Evolutionary conservation across 2,888 invertebrate species (phyloP).

Genomic region (Liposcelis brunnea): DNA sequence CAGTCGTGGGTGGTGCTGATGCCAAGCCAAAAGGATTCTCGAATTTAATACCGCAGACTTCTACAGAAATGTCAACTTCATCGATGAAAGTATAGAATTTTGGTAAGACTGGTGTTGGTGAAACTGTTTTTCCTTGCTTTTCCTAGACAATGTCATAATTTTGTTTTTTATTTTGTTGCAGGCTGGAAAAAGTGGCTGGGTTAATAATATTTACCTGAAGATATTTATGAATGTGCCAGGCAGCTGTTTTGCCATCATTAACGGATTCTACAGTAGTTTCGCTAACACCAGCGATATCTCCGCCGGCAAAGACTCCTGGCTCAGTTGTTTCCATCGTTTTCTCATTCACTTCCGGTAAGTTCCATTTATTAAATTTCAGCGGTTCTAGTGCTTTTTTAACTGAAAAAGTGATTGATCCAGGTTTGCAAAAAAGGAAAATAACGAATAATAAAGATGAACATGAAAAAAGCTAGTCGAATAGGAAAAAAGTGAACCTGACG

Average conservation of each 20-base stretch:
- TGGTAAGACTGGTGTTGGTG: constrained; percentile 57
- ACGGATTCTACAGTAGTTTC: constrained; percentile 97
- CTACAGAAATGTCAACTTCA: constrained; percentile 80
- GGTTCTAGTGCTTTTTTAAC: constrained; percentile 62
- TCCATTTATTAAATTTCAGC: constrained; percentile 56
- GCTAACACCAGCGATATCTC: constrained; percentile 84
- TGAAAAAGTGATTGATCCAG: no score
- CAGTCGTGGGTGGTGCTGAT: constrained; percentile 92
- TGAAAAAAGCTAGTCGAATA: no score
- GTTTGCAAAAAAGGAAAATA: no score
- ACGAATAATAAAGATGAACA: no score
- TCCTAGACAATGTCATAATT: constrained; percentile 27
- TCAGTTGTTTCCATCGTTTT: constrained; percentile 63
- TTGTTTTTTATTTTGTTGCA: constrained; percentile 9
- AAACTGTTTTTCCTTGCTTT: constrained; percentile 33
- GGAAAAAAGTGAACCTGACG: no score
- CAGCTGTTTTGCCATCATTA: constrained; percentile 95
- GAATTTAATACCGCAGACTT: constrained; percentile 84
- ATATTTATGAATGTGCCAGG: constrained; percentile 86
- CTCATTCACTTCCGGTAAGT: constrained; percentile 61
- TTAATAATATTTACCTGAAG: constrained; percentile 45
- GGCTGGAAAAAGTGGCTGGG: background rate
- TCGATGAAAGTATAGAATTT: constrained; percentile 88
- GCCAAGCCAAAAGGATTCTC: constrained; percentile 95
- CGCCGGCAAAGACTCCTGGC: constrained; percentile 77